A percentile compares a stretch with the other conserved stretches of the same genome.
Evolutionary conservation across 2,797 vertebrate genomes (phyloP).

Genomic region (Brachymystax lenok): DNA sequence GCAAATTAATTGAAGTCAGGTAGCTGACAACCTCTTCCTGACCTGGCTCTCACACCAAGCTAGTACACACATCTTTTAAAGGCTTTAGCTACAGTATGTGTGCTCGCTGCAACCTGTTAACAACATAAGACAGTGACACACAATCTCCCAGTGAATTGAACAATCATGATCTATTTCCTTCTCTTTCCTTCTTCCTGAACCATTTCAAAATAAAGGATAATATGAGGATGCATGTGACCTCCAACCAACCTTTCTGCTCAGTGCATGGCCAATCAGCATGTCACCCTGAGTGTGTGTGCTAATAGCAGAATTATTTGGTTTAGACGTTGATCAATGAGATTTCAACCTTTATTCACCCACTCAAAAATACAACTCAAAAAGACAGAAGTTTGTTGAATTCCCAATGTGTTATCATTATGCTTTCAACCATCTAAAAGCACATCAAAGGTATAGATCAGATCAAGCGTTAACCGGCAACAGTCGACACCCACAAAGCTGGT

Average conservation of each 20-base stretch:
- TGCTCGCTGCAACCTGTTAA: not conserved
- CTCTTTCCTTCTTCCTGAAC: not conserved
- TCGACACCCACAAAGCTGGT: too few species aligned
- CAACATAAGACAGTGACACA: not conserved
- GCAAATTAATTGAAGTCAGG: too few species aligned
- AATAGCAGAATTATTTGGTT: conserved; percentile 20
- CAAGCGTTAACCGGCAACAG: too few species aligned
- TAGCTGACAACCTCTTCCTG: not conserved
- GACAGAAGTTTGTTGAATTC: too few species aligned
- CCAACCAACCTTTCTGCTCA: not conserved
- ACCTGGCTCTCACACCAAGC: not conserved
- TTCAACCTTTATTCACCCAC: too few species aligned
- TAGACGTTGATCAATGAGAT: too few species aligned
- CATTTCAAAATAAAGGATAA: not conserved
- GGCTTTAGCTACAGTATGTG: not conserved
- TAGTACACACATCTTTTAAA: not conserved
- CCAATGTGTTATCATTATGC: too few species aligned
- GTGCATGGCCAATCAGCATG: conserved; percentile 29
- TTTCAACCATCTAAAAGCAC: too few species aligned
- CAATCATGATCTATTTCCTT: not conserved
- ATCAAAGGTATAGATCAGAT: too few species aligned
- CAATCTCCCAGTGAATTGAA: not conserved
- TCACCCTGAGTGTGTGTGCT: conserved; percentile 23
- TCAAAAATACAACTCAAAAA: too few species aligned
- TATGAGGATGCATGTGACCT: not conserved